Evolutionary conservation across 2,797 vertebrate genomes (phyloP).

Genomic region (Phoeniculus purpureus): DNA sequence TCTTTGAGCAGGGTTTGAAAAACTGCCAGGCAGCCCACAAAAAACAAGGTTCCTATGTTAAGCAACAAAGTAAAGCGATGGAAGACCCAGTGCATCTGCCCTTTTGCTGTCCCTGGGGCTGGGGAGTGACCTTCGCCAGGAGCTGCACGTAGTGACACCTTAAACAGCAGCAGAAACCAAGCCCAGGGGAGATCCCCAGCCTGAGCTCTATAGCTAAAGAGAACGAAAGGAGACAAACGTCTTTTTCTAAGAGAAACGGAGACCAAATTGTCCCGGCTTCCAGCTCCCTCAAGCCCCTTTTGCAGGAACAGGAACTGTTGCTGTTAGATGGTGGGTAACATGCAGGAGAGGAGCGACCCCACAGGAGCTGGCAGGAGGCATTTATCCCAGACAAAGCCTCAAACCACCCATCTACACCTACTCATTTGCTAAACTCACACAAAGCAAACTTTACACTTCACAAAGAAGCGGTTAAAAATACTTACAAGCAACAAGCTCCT

Average conservation of each 20-base stretch:
- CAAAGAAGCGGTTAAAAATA: slow-evolving; percentile 33
- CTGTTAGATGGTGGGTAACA: neutral
- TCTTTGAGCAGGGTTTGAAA: neutral
- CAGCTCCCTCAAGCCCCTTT: neutral
- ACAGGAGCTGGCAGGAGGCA: neutral
- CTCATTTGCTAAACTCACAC: slow-evolving; percentile 19
- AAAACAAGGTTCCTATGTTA: neutral
- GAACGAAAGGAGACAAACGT: neutral
- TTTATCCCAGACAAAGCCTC: slow-evolving; percentile 24
- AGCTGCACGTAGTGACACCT: neutral
- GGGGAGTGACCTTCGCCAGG: neutral
- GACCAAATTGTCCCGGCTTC: neutral
- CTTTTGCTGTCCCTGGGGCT: neutral
- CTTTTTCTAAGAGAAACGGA: neutral
- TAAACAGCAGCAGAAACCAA: neutral
- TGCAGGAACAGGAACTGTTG: neutral
- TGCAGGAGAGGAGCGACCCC: neutral
- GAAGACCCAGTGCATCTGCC: neutral
- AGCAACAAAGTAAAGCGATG: neutral
- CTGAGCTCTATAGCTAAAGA: neutral
- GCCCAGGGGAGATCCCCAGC: neutral
- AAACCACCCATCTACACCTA: neutral
- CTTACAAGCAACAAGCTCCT: neutral
- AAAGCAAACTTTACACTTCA: slow-evolving; percentile 10
- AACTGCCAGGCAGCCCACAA: neutral